These are phyloP conservation scores for Echiichthys vipera DNA, from an alignment of 2,797 vertebrate species.

Conservation along the genomic window DNA sequence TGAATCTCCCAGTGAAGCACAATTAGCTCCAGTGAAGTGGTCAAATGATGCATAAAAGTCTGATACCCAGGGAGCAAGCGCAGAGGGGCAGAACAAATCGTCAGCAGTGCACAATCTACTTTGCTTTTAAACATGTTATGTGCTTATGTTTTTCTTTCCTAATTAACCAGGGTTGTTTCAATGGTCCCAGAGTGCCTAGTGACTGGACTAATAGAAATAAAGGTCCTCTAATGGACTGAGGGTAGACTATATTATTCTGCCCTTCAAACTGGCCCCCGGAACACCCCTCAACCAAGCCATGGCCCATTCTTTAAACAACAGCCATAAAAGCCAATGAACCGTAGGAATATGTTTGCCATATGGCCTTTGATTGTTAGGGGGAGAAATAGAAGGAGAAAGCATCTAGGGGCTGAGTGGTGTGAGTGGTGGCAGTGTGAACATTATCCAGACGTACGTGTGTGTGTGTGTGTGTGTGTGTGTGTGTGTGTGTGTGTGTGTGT, in stretches of 20 bases:
- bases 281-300: conserved; percentile 53
- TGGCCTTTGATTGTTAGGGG: conserved; percentile 82
- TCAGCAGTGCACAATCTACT: conserved; percentile 17
- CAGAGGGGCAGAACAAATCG: conserved; percentile 34
- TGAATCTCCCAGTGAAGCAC: conserved; percentile 39
- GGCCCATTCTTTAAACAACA: conserved; percentile 79
- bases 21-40: conserved; percentile 52
- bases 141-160: conserved; percentile 77
- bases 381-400: conserved; percentile 65
- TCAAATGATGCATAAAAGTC: conserved; percentile 54
- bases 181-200: conserved; percentile 72
- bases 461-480: conserved; percentile 35
- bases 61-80: conserved; percentile 26
- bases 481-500: conserved; percentile 12
- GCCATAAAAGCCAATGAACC: conserved; percentile 85
- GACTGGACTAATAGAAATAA: conserved; percentile 83
- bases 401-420: conserved; percentile 45
- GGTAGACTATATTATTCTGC: conserved; percentile 79
- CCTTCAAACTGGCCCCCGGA: conserved; percentile 69
- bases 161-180: conserved; percentile 73
- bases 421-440: conserved; percentile 69
- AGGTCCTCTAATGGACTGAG: conserved; percentile 80
- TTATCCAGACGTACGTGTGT: conserved; percentile 70
- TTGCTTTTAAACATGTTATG: conserved; percentile 45
- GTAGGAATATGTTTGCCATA: conserved; percentile 87